phyloP scores from a whole-genome alignment of 2,888 invertebrate genomes.

The Temnothorax ravouxi region DNA sequence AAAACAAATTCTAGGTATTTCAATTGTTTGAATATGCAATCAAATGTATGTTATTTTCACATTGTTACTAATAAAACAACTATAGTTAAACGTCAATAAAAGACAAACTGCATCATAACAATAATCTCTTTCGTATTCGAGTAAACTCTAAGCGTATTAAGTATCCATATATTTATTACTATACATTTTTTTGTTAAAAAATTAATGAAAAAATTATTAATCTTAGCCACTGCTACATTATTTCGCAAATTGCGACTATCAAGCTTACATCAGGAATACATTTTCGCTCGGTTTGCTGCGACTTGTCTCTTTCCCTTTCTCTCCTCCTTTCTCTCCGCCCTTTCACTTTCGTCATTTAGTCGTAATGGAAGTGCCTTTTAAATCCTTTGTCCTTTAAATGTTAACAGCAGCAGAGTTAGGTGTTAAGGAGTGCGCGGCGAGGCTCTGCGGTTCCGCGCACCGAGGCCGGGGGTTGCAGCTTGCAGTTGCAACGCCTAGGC shows the following conservation, averaged over 20 bases:
- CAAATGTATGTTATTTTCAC: conserved; percentile 23
- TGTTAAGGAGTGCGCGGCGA: conserved; percentile 18
- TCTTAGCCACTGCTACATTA: neutral
- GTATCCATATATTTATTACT: neutral
- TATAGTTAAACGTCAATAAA: neutral
- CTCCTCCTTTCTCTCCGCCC: neutral
- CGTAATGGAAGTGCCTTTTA: conserved; percentile 3
- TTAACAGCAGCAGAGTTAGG: neutral
- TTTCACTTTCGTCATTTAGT: neutral
- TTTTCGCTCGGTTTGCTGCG: neutral
- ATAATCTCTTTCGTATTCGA: neutral
- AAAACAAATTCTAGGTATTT: conserved; percentile 4
- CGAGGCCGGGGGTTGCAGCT: conserved; percentile 38
- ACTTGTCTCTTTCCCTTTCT: neutral
- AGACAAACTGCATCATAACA: neutral
- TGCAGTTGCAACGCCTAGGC: conserved; percentile 57
- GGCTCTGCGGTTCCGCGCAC: conserved; percentile 6
- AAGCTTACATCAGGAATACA: conserved; percentile 1
- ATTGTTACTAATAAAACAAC: neutral
- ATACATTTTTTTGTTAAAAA: neutral
- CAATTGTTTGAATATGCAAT: conserved; percentile 14
- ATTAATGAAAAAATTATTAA: neutral
- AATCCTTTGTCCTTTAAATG: neutral
- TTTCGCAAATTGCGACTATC: neutral
- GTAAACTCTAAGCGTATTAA: neutral